Percentiles rank a stretch among this genome's conserved stretches.
Evolutionary conservation across 2,113 vertebrate species (phyloP).

Genomic region (Otis tarda): DNA sequence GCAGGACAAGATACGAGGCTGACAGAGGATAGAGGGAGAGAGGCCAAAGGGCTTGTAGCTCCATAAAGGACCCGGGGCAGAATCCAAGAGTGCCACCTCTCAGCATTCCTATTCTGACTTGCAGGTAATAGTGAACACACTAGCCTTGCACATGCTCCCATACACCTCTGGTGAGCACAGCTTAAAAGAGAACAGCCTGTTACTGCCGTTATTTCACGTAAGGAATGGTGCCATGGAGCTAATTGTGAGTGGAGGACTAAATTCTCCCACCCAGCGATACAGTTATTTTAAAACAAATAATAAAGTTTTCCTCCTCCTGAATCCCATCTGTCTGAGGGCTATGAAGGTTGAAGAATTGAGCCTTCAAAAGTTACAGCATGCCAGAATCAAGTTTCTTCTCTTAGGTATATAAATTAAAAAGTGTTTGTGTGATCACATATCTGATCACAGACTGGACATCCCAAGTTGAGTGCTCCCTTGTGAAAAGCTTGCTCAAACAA

Average conservation of each 20-base stretch:
- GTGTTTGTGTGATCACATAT: neutral
- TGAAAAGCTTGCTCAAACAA: neutral
- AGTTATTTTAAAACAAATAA: constrained; percentile 58
- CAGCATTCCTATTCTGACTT: neutral
- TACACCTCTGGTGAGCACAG: neutral
- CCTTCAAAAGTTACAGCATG: neutral
- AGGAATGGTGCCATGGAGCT: neutral
- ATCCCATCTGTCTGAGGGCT: constrained; percentile 58
- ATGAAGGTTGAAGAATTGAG: constrained; percentile 15
- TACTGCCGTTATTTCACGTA: constrained; percentile 4
- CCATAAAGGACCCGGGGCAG: neutral
- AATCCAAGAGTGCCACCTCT: neutral
- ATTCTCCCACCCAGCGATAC: constrained; percentile 37
- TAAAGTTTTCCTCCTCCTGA: constrained; percentile 40
- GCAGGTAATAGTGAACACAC: neutral
- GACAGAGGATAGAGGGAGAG: neutral
- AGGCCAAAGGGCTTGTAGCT: neutral
- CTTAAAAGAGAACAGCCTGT: neutral
- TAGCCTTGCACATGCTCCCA: neutral
- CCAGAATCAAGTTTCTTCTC: neutral
- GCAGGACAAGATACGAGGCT: neutral
- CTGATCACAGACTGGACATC: neutral
- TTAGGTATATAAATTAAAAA: neutral
- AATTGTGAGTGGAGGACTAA: constrained; percentile 25
- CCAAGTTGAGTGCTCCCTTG: neutral